Base-by-base conservation (phyloP, 2,888 invertebrate genomes). In the Amphipoea oculea region DNA sequence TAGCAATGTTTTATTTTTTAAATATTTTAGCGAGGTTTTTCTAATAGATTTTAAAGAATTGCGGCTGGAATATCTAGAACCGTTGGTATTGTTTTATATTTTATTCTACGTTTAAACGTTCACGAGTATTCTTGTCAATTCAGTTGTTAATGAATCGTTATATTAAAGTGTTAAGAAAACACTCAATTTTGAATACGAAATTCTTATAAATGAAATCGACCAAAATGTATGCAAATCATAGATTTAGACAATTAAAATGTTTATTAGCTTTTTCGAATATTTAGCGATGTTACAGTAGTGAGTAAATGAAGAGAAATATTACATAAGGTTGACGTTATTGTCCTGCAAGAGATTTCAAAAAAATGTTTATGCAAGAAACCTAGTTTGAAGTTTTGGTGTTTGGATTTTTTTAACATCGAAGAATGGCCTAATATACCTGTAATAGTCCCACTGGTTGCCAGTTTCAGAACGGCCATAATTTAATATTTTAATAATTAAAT, bases 1-100 rank as follows among this genome's bases (percentile, higher is more conserved):
- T 89, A 85, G 71, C 76, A 89, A 76, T 82, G 66, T 84, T 87
- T 87, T 80, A 77, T 89, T 69, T 51, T 29, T 67, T 36, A 2
- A 36, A 20, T 51, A 29, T 71, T 57, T 51, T 42, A 51, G 5
- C 23, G 0, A 36, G 3, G 42, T 57, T 40, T 62, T 23, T 45
- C 14, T 23, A 23, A n/a, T 0, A 36, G 0, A 17, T 63, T 29
- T 20, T 42, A 17, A 66, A 23, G 1, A 48, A n/a, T 29, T 76
- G 60, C 9, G 70, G 42, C 77, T 69, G 20, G 1, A 69, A 67
- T 86, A 42, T 76, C 40, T 68, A 63, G 54, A 68, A 63, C 20
- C 20, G 29, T 65, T 14, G 17, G 17, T 70, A 45, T 65, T 66
- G 51, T 66, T 78, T 51, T 82, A 45, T 45, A 29, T 60, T 73